Conservation (phyloP, 2,797 vertebrate genomes). For the Synanceia verrucosa region DNA sequence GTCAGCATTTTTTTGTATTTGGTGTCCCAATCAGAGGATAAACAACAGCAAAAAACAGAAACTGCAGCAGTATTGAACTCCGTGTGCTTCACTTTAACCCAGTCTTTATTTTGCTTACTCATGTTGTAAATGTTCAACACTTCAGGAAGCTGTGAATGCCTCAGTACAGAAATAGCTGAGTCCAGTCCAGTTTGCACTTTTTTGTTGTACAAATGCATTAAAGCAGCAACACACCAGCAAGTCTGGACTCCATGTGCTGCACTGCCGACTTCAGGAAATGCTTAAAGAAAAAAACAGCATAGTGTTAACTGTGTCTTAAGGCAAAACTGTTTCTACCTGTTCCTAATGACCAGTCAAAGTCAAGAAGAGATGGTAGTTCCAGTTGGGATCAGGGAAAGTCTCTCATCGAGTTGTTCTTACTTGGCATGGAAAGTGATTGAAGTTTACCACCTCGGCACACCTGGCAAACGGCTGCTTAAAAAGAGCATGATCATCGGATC, state of each 20-base stretch:
- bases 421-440: neutral
- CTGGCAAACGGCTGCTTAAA: neutral
- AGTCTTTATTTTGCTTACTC: neutral
- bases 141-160: neutral
- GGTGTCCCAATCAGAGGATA: neutral
- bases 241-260: neutral
- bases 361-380: neutral
- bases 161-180: neutral
- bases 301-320: neutral
- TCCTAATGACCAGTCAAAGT: neutral
- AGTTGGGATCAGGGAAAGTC: neutral
- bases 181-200: neutral
- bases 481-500: neutral
- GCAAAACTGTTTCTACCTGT: neutral
- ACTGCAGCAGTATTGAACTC: neutral
- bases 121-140: neutral
- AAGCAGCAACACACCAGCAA: neutral
- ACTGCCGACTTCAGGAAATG: neutral
- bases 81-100: neutral
- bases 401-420: neutral
- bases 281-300: neutral
- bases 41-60: neutral
- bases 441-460: neutral
- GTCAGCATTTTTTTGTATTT: neutral
- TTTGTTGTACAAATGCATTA: neutral